A percentile compares a stretch with the other conserved stretches of the same genome.
Conservation (phyloP, 2,113 vertebrate genomes). For the Ornithorhynchus anatinus region DNA sequence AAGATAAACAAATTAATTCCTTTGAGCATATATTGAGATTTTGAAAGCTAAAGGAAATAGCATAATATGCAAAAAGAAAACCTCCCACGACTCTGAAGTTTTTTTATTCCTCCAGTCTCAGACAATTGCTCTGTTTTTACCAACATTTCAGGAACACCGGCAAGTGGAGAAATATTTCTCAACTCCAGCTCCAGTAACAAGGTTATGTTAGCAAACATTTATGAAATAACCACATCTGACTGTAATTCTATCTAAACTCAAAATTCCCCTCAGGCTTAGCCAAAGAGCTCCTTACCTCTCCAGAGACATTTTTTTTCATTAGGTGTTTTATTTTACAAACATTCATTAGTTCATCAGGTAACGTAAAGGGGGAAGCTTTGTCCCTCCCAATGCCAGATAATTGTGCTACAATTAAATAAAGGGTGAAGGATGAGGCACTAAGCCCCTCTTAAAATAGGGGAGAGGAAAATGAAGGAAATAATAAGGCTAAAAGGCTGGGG, state of each 20-base stretch:
- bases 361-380: not conserved
- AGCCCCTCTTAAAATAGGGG: not conserved
- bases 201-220: not conserved
- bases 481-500: not conserved
- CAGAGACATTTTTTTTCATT: not conserved
- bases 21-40: too few species aligned
- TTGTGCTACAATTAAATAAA: not conserved
- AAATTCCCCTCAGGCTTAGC: not conserved
- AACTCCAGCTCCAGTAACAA: not conserved
- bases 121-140: not conserved
- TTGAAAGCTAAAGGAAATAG: not conserved
- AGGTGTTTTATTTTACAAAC: conserved; percentile 16
- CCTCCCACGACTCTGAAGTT: not conserved
- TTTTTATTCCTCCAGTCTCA: not conserved
- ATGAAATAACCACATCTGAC: not conserved
- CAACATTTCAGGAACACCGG: conserved; percentile 6
- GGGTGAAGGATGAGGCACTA: not conserved
- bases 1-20: conserved; percentile 51
- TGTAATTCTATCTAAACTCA: too few species aligned
- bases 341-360: not conserved
- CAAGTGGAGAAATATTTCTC: conserved; percentile 1
- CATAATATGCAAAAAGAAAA: not conserved
- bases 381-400: conserved; percentile 2
- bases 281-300: not conserved
- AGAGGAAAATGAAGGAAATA: not conserved